These are phyloP conservation scores for Octopus bimaculoides DNA, from an alignment of 1,140 invertebrate species.

Conservation along the genomic window DNA sequence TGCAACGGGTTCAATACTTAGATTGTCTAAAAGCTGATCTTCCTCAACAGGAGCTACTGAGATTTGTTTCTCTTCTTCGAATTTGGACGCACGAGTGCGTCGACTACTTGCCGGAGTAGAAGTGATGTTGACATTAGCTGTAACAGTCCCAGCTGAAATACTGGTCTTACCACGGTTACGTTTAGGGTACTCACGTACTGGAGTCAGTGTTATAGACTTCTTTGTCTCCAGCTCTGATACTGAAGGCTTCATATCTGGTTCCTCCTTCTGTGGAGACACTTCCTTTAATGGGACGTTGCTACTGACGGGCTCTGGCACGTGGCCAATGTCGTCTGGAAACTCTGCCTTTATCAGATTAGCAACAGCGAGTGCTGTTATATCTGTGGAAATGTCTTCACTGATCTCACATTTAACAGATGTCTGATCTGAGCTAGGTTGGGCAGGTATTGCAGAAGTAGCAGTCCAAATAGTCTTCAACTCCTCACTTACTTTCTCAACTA, in stretches of 20 bases:
- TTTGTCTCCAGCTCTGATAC: not conserved
- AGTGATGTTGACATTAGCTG: too few species aligned
- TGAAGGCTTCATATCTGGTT: not conserved
- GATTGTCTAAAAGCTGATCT: not conserved
- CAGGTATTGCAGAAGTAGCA: not conserved
- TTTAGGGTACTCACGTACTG: conserved; percentile 7
- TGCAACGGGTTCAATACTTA: not conserved
- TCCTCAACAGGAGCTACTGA: not conserved
- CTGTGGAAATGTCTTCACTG: not conserved
- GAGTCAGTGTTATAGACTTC: not conserved
- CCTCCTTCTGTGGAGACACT: not conserved
- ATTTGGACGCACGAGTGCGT: not conserved
- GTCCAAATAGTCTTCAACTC: not conserved
- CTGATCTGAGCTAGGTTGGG: not conserved
- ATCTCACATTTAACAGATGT: not conserved
- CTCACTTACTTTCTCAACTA: not conserved
- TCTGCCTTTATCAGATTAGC: conserved; percentile 10
- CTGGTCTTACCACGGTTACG: conserved; percentile 1
- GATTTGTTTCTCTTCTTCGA: not conserved
- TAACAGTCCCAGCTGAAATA: not conserved
- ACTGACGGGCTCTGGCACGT: not conserved
- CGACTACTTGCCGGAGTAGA: not conserved
- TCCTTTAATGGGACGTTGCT: not conserved
- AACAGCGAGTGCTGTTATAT: not conserved
- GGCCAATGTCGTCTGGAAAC: not conserved